Conservation (phyloP, 2,797 vertebrate genomes). For the Alauda arvensis region DNA sequence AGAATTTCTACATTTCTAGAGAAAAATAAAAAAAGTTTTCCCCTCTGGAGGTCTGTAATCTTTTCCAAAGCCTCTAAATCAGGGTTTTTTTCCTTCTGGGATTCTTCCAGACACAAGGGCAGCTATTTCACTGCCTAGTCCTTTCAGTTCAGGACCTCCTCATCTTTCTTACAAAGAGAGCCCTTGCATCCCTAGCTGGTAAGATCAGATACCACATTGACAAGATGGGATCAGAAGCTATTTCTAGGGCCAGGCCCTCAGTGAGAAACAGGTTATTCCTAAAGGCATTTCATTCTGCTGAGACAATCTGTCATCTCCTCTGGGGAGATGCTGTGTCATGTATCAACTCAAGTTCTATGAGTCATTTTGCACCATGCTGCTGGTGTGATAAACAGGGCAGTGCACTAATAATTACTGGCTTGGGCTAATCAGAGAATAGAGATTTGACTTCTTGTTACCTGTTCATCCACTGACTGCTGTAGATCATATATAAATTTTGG, state of each 20-base stretch:
- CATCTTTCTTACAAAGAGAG: neutral
- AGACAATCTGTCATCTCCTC: neutral
- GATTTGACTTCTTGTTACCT: neutral
- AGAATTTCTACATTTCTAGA: neutral
- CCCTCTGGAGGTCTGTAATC: neutral
- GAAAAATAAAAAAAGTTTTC: neutral
- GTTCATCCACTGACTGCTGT: neutral
- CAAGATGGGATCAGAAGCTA: neutral
- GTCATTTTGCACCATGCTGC: neutral
- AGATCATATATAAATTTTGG: neutral
- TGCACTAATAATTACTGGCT: neutral
- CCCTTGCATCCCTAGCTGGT: neutral
- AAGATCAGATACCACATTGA: neutral
- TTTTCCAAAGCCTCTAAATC: neutral
- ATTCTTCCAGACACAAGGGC: neutral
- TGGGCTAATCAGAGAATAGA: neutral
- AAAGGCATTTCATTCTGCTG: neutral
- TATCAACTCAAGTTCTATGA: neutral
- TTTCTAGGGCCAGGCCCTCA: neutral
- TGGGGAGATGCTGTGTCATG: neutral
- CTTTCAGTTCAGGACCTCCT: neutral
- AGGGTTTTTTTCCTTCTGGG: neutral
- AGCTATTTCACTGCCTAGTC: neutral
- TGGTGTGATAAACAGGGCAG: neutral
- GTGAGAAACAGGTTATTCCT: neutral